Evolutionary conservation across 2,888 invertebrate species (phyloP), one percentile per base, ranked within the genome.

Genomic region (Branchellion lobata): DNA sequence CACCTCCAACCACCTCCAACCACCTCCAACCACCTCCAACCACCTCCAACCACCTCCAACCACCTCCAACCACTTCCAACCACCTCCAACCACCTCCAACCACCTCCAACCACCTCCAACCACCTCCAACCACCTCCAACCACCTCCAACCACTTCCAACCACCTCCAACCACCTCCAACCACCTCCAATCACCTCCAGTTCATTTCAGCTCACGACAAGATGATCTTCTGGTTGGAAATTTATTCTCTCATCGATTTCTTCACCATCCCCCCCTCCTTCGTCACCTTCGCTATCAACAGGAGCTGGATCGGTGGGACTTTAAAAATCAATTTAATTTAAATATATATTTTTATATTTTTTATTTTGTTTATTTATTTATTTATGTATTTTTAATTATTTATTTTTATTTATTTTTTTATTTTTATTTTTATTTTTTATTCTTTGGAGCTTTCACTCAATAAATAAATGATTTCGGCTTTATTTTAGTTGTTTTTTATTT

Each of bases 161-260:
- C n/a, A n/a, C 40, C 40, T 14, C 5, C 40, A 8, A 14, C 5
- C 40, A 40, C 40, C 5, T 40, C 40, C 40, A 40, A 8, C 40
- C 5, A 40, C 14, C 40, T 40, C 40, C n/a, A n/a, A n/a, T n/a
- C n/a, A n/a, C n/a, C n/a, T n/a, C n/a, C 77, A 77, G 77, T 65
- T 77, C 36, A 27, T 77, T 21, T 61, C 77, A 61, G 77, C 77
- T 21, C 40, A 53, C 1, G 77, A 77, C 36, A 77, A 77, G 21
- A 29, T 77, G 31, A 65, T 29, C 34, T 77, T 77, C 36, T 77
- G 77, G 77, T n/a, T 61, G 33, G 77, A 77, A 21, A 65, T 77
- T 36, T 61, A 77, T 65, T 77, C 77, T 18, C 11, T 77, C 36
- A 57, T 77, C n/a, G 77, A 77, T 33, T 77, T 57, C 33, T 77